phyloP scores from a whole-genome alignment of 1,140 invertebrate genomes.

The Nasonia giraulti region DNA sequence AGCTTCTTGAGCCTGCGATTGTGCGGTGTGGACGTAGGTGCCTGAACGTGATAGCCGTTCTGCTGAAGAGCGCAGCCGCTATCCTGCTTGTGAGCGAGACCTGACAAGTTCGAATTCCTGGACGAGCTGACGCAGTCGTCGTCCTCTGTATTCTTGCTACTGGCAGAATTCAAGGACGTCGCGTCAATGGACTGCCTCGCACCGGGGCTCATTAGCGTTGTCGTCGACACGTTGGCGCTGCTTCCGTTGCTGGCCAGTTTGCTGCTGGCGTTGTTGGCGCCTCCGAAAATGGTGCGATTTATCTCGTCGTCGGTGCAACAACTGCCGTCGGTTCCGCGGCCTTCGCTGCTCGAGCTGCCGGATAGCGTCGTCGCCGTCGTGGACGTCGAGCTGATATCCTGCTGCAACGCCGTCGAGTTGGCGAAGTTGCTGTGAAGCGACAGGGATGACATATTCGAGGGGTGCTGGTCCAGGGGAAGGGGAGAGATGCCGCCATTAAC shows the following conservation, averaged over 20 bases:
- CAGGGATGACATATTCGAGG: conserved; percentile 55
- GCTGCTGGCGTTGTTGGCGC: neutral
- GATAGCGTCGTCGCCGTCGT: neutral
- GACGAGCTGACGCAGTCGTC: conserved; percentile 53
- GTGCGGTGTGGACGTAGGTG: conserved; percentile 44
- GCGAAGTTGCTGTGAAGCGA: conserved; percentile 57
- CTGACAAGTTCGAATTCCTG: neutral
- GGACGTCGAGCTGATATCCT: conserved; percentile 24
- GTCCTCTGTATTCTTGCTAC: conserved; percentile 67
- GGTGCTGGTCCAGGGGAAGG: conserved; percentile 46
- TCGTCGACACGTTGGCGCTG: conserved; percentile 33
- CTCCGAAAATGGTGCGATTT: conserved; percentile 12
- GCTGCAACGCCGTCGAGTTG: conserved; percentile 59
- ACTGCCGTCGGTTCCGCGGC: conserved; percentile 47
- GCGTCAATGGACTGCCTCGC: conserved; percentile 65
- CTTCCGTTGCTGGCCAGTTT: conserved; percentile 38
- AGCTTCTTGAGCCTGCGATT: conserved; percentile 28
- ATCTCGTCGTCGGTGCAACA: conserved; percentile 42
- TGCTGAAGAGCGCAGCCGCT: neutral
- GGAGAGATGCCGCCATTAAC: conserved; percentile 51
- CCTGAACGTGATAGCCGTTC: neutral
- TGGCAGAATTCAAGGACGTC: conserved; percentile 65
- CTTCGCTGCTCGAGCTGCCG: conserved; percentile 35
- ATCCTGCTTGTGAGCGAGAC: neutral
- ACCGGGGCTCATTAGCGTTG: conserved; percentile 49